phyloP scores from a whole-genome alignment of 2,888 invertebrate genomes.

The Erebia aethiops region DNA sequence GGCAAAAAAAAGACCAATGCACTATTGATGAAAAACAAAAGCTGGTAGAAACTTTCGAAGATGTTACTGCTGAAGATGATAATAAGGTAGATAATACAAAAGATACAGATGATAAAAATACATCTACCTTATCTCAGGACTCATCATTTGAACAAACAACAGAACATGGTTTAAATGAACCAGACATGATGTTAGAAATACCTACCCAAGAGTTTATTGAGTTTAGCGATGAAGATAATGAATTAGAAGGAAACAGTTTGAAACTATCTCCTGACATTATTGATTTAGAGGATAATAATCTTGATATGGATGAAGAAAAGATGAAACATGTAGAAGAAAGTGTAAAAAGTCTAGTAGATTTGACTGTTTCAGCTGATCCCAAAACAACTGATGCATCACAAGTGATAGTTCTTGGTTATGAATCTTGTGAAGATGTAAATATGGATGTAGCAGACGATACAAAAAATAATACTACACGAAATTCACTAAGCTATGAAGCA shows the following conservation, averaged over 20 bases:
- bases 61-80: neutral
- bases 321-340: neutral
- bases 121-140: slow-evolving; percentile 6
- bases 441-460: neutral
- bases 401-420: neutral
- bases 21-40: neutral
- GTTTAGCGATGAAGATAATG: slow-evolving; percentile 49
- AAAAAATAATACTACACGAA: slow-evolving; percentile 1
- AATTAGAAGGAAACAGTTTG: slow-evolving; percentile 31
- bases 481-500: slow-evolving; percentile 21
- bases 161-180: slow-evolving; percentile 59
- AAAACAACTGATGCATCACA: neutral
- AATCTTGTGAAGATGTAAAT: slow-evolving; percentile 16
- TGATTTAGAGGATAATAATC: neutral
- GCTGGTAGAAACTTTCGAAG: neutral
- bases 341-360: neutral
- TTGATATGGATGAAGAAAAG: neutral
- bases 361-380: neutral
- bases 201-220: slow-evolving; percentile 63
- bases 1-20: neutral
- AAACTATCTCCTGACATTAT: slow-evolving; percentile 42
- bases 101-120: slow-evolving; percentile 10
- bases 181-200: slow-evolving; percentile 71
- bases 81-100: neutral
- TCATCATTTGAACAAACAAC: slow-evolving; percentile 19